Evolutionary conservation across 2,113 vertebrate genomes (phyloP).

Genomic region (Apodemus sylvaticus): DNA sequence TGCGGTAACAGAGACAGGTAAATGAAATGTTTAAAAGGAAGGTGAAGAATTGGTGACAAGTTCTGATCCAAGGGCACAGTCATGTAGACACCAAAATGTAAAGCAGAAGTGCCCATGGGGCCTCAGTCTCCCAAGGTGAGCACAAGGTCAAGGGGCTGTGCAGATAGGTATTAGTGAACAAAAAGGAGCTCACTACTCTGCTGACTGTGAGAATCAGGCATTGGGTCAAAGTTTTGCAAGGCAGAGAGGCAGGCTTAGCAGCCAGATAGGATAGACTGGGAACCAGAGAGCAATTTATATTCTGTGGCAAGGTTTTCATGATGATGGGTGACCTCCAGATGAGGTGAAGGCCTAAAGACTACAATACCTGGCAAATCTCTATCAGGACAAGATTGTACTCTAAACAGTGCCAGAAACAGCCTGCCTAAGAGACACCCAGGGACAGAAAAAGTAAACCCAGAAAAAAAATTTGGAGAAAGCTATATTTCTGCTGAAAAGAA

Average conservation of each 20-base stretch:
- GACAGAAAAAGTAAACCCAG: background rate
- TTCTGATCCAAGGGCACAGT: background rate
- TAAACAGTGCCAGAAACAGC: background rate
- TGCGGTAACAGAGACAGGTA: background rate
- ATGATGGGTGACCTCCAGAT: background rate
- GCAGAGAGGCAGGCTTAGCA: background rate
- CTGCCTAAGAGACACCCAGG: accelerated
- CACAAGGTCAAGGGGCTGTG: background rate
- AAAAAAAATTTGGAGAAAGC: background rate
- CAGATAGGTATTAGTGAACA: background rate
- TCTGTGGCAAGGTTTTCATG: accelerated
- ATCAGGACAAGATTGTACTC: too few relatives aligned
- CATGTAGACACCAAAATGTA: accelerated
- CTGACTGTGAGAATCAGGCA: accelerated
- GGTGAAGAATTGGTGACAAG: too few relatives aligned
- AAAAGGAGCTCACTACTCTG: too few relatives aligned
- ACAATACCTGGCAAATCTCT: background rate
- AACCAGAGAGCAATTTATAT: accelerated
- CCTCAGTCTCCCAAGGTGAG: background rate
- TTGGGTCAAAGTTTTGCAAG: background rate
- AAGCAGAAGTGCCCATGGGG: too few relatives aligned
- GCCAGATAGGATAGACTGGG: accelerated
- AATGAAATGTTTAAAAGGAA: background rate
- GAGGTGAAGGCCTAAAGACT: background rate
- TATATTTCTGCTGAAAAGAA: background rate